These are phyloP conservation scores for Tetrao urogallus DNA, from an alignment of 2,113 vertebrate genomes.

Conservation along the genomic window DNA sequence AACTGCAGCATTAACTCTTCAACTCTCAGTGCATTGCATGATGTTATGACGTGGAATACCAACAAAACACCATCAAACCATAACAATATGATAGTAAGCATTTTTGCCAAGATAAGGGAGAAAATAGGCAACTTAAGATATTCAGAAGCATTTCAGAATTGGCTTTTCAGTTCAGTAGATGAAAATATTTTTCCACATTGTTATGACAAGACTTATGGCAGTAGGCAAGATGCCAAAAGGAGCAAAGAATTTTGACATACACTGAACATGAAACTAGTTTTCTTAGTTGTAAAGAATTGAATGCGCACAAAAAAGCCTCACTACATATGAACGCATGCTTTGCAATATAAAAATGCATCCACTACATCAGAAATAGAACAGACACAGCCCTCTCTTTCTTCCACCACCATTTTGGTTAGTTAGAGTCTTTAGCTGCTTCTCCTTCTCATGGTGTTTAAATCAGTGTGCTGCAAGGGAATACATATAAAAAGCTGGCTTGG, in stretches of 20 bases:
- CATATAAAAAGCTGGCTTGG: neutral
- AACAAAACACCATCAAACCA: too few relatives aligned
- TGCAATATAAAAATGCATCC: neutral
- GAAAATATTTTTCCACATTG: constrained; percentile 22
- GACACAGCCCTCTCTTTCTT: neutral
- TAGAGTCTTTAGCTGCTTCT: neutral
- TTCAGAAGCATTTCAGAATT: neutral
- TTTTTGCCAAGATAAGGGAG: neutral
- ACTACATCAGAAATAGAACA: neutral
- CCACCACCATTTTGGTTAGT: neutral
- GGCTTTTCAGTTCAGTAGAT: neutral
- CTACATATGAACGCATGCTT: neutral
- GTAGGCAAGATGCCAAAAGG: neutral
- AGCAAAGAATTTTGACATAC: neutral
- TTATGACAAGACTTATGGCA: neutral
- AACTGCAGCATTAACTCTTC: too few relatives aligned
- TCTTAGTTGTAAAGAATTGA: neutral
- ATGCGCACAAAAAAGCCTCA: neutral
- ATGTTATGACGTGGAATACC: too few relatives aligned
- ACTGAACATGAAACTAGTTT: neutral
- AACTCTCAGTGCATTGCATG: too few relatives aligned
- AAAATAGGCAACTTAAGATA: neutral
- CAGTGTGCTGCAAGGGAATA: neutral
- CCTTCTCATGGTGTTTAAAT: neutral
- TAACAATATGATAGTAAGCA: neutral